Base-by-base conservation (phyloP, 2,113 vertebrate species). In the Varanus salvator region DNA sequence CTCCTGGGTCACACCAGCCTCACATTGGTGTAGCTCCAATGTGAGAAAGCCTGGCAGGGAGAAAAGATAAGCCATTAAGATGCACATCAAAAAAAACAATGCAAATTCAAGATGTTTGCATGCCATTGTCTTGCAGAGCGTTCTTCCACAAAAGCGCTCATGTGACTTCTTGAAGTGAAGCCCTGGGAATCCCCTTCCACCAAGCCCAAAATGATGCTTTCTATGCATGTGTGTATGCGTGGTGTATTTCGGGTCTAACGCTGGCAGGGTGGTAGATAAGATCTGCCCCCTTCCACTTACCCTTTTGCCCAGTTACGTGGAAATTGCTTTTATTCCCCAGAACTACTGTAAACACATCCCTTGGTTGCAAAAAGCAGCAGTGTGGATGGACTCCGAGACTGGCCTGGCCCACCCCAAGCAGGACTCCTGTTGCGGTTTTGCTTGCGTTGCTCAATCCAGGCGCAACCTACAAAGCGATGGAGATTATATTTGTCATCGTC, bases 41-140 rank as follows among this genome's bases (percentile, higher is more conserved):
- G 84, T 1, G 89, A 76, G 74, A 93, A 90, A 94, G 68, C 80
- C 92, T 86, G 90, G 91, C 84, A 95, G 96, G 91, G 94, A 89
- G 85, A 92, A 48, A 66, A 68, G 25, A 68, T 11, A 66, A n/a
- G 66, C 17, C 66, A 44, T 66, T 14, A 48, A 69, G 69, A 48
- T 48, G 38, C 75, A 66, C 25, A 83, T 92, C 38, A 93, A 4
- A 89, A 89, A 94, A 89, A 95, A 76, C 86, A 93, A 80, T 86
- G 23, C 84, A 91, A 85, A 91, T 7, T 69, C 87, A 94, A 91
- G 82, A 90, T 29, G 6, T 31, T 50, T 15, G 14, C 38, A 50
- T 12, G 3, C 27, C 38, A 31, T 4, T 69, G 21, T 27, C 21
- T 17, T 27, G 34, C 64, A 44, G 29, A 17, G 5, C 17, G 38